Evolutionary conservation across 2,113 vertebrate genomes (phyloP).

Genomic region (Pangasianodon gigas): DNA sequence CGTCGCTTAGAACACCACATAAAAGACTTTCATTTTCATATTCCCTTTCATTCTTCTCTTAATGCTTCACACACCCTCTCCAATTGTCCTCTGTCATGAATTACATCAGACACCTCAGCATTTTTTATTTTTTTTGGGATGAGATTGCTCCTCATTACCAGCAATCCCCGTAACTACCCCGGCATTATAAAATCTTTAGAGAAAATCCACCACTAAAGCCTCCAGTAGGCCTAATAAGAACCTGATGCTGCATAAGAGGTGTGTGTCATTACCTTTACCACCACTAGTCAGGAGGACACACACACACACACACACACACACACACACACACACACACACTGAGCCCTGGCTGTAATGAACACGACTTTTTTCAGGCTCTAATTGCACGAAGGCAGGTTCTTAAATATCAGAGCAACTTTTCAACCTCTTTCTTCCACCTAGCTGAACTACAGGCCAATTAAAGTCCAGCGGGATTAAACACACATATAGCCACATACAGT

Average conservation of each 20-base stretch:
- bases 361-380: slow-evolving; percentile 57
- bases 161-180: slow-evolving; percentile 26
- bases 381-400: slow-evolving; percentile 64
- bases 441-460: slow-evolving; percentile 74
- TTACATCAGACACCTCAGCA: slow-evolving; percentile 22
- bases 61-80: slow-evolving; percentile 36
- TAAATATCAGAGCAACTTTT: slow-evolving; percentile 68
- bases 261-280: slow-evolving; percentile 37
- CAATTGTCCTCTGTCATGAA: slow-evolving; percentile 22
- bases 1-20: not conserved
- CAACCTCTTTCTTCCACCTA: slow-evolving; percentile 67
- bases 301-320: slow-evolving; percentile 29
- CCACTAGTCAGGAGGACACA: not conserved
- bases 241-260: slow-evolving; percentile 47
- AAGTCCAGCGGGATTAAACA: slow-evolving; percentile 72
- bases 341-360: slow-evolving; percentile 47
- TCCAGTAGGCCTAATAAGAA: slow-evolving; percentile 35
- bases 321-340: not conserved
- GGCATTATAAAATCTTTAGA: slow-evolving; percentile 15
- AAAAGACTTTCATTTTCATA: slow-evolving; percentile 21
- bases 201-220: slow-evolving; percentile 34
- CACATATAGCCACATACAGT: slow-evolving; percentile 38
- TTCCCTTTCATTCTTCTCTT: slow-evolving; percentile 30
- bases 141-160: slow-evolving; percentile 51
- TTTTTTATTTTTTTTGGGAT: not conserved